phyloP scores from a whole-genome alignment of 1,140 invertebrate species.

The Galendromus occidentalis region DNA sequence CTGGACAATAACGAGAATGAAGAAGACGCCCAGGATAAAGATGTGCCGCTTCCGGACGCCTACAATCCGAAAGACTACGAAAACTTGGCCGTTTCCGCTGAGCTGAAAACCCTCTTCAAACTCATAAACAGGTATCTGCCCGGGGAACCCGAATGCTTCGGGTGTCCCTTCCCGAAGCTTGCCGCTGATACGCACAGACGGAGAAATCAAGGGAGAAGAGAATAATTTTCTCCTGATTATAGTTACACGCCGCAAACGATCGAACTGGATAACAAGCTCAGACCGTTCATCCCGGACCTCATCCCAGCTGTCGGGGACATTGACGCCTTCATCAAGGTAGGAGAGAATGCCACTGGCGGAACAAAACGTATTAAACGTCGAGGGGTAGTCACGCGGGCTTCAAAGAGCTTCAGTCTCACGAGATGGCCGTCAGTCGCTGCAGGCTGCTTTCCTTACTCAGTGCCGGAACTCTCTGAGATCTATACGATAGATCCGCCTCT shows the following conservation, averaged over 20 bases:
- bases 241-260: constrained; percentile 81
- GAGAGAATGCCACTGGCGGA: no score
- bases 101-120: constrained; percentile 77
- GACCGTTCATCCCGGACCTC: constrained; percentile 87
- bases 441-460: no score
- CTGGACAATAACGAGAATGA: constrained; percentile 13
- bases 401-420: no score
- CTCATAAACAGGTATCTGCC: constrained; percentile 62
- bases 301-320: constrained; percentile 95
- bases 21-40: constrained; percentile 12
- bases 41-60: constrained; percentile 24
- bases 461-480: no score
- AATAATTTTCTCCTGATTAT: constrained; percentile 19
- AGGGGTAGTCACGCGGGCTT: no score
- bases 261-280: constrained; percentile 67
- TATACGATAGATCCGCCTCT: no score
- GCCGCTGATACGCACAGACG: no score
- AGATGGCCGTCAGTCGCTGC: no score
- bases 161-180: no score
- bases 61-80: constrained; percentile 71
- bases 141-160: no score
- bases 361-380: no score
- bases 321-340: constrained; percentile 80
- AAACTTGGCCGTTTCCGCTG: constrained; percentile 52
- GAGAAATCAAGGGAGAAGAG: neutral